Percentiles rank a stretch among this genome's conserved stretches.
phyloP scores from a whole-genome alignment of 2,797 vertebrate genomes.

The Enteromius viviparus region DNA sequence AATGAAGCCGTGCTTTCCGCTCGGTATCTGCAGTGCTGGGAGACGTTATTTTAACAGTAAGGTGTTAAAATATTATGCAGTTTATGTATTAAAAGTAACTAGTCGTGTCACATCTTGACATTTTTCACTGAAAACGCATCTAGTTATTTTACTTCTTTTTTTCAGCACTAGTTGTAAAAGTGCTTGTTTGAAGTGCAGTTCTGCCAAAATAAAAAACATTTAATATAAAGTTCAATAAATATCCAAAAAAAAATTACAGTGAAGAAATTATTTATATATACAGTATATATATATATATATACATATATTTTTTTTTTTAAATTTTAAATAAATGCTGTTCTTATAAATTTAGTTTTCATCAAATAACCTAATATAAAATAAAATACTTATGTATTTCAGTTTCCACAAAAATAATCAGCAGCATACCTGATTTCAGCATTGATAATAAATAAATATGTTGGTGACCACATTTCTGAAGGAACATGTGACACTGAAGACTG shows the following conservation, averaged over 20 bases:
- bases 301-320: too few species aligned
- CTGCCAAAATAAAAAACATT: neutral
- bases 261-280: too few species aligned
- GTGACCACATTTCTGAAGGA: too few species aligned
- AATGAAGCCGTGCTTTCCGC: neutral
- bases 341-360: neutral
- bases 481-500: too few species aligned
- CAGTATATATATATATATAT: too few species aligned
- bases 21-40: neutral
- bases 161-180: neutral
- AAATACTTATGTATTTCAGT: neutral
- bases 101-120: neutral
- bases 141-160: neutral
- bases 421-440: too few species aligned
- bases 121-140: neutral
- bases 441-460: too few species aligned
- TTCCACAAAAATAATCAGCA: neutral
- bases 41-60: neutral
- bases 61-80: neutral
- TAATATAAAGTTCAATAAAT: neutral
- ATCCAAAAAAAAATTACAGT: neutral
- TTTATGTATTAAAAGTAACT: neutral
- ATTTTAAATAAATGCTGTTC: neutral
- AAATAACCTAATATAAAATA: neutral
- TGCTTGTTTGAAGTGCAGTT: neutral